Base-by-base conservation (phyloP, 1,140 invertebrate genomes). In the Drosophila parabipectinata region DNA sequence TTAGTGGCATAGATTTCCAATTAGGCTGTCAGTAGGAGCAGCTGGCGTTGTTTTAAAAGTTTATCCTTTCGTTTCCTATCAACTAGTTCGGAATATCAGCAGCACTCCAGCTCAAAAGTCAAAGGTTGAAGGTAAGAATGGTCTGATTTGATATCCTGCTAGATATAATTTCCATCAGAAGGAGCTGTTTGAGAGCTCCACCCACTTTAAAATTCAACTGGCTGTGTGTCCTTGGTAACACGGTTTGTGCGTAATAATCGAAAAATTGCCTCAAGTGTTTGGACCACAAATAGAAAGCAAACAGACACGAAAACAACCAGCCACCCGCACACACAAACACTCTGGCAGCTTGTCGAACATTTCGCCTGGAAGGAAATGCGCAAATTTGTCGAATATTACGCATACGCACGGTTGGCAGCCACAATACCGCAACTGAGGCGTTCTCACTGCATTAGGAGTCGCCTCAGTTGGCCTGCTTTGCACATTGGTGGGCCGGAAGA, bases 1-100 rank as follows among this genome's bases (percentile, higher is more conserved):
- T 81, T 81, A 61, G 68, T 74, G 74, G 68, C 81, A 77, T 85
- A 82, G 64, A 53, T 82, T 78, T 87, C 74, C 82, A 85, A 85
- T 85, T 87, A 82, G 66, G 32, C 77, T 66, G 63, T 47, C 56
- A 69, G 15, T 15, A 15, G n/a, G 50, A 26, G 32, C 57, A 83
- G 80, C 61, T 76, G 79, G 63, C 80, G 28, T 14, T 63, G 50
- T 6, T 39, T 75, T 53, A 48, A 15, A 5, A 24, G 28, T 56
- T 55, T 41, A 34, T 28, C 41, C n/a, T 28, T 50, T 37, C 24
- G 15, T 45, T 68, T 50, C 1, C 30, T 14, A 15, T 30, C 24
- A 53, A n/a, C 6, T 48, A 12, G 6, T 21, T 34, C 15, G 10
- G 14, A 50, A 37, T 66, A 21, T 72, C 30, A 8, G 4, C 7